Percentiles rank a stretch among this genome's conserved stretches.
phyloP scores from a whole-genome alignment of 2,113 vertebrate genomes.

The Macroglossus sobrinus region DNA sequence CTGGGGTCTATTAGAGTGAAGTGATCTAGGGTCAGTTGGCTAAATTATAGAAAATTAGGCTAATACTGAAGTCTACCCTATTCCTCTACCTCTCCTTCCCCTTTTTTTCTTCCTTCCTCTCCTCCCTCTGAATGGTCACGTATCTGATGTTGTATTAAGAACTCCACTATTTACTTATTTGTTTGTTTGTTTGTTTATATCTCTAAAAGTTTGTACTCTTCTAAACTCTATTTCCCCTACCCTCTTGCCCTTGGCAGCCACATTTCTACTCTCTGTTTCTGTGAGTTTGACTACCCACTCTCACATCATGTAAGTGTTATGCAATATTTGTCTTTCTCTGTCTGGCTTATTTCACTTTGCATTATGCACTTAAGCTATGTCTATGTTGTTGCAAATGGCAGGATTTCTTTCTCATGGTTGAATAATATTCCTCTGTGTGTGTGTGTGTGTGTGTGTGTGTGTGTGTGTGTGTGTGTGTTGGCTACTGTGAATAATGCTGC shows the following conservation, averaged over 20 bases:
- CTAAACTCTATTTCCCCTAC: background rate
- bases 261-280: background rate
- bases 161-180: background rate
- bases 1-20: background rate
- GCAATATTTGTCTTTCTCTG: background rate
- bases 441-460: background rate
- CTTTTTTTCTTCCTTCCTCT: background rate
- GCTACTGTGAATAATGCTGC: background rate
- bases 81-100: background rate
- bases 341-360: background rate
- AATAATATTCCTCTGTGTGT: background rate
- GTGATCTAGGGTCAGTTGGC: background rate
- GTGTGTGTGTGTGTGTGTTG: background rate
- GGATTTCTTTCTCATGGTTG: background rate
- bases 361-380: background rate
- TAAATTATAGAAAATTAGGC: background rate
- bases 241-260: background rate
- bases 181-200: background rate
- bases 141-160: background rate
- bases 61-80: background rate
- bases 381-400: background rate
- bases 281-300: background rate
- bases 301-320: background rate
- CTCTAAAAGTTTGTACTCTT: background rate
- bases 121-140: background rate